phyloP scores from a whole-genome alignment of 2,888 invertebrate genomes.

The Lycaena phlaeas region DNA sequence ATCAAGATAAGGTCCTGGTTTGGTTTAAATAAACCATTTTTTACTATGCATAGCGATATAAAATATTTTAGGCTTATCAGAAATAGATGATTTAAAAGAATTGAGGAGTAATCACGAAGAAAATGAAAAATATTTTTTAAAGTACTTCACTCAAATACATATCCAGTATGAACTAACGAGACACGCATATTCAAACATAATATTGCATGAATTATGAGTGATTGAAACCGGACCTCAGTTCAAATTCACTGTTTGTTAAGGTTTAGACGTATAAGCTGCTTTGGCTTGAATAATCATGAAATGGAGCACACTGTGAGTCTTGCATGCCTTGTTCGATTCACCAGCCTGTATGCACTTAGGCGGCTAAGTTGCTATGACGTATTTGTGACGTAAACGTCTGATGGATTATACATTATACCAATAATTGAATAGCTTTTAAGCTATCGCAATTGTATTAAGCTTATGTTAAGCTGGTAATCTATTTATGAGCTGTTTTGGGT shows the following conservation, averaged over 20 bases:
- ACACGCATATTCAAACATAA: no score
- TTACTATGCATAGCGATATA: no score
- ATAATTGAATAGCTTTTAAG: constrained; percentile 11
- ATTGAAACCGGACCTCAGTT: constrained; percentile 18
- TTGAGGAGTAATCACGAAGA: no score
- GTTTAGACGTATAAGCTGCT: constrained; percentile 38
- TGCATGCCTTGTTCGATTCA: constrained; percentile 30
- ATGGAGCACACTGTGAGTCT: constrained; percentile 29
- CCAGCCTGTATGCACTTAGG: constrained; percentile 25
- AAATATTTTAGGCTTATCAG: no score
- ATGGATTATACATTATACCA: constrained; percentile 11
- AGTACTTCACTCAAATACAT: no score
- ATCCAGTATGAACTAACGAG: no score
- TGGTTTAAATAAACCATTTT: no score
- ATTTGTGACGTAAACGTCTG: constrained; percentile 10
- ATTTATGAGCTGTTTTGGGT: no score
- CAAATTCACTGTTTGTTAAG: no score
- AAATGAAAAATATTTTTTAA: no score
- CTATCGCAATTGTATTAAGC: constrained; percentile 5
- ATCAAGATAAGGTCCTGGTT: no score
- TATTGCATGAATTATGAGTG: background rate
- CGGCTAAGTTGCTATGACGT: constrained; percentile 14
- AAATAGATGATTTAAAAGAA: no score
- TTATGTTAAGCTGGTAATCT: constrained; percentile 2
- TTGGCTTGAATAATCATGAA: constrained; percentile 44